Evolutionary conservation across 2,113 vertebrate species (phyloP), one percentile per base, ranked within the genome.

Genomic region (Himantopus leucocephalus): DNA sequence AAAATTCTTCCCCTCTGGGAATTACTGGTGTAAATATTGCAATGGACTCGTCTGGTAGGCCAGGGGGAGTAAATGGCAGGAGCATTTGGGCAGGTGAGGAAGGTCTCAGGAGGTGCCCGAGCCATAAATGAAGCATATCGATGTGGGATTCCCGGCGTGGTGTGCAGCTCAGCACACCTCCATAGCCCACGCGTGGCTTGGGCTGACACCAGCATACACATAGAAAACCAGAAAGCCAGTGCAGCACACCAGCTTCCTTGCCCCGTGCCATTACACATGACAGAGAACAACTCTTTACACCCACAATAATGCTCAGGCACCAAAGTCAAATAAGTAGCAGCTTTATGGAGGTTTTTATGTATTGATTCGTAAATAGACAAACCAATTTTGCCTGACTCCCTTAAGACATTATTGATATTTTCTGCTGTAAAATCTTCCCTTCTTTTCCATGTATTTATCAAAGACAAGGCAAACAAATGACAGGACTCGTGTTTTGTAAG

Each of bases 351-450:
- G 87, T 72, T 87, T 96, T 95, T 66, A 73, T 47, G 88, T 90
- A 96, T 94, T 84, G 96, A 96, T 97, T 94, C 94, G 88, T 92
- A 94, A 95, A 97, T 77, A 94, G 29, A 12, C 93, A 96, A 97
- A 72, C 41, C 79, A 88, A 63, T 93, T 96, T 73, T 78, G 22
- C 29, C 55, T 82, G 67, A 19, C 89, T 87, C 45, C 70, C 84
- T 78, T 62, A 66, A 95, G 92, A 91, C 34, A 34, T 77, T 76
- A 96, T 90, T 87, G 93, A 97, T 94, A 75, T 95, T 91, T 88
- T 92, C 74, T 90, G 62, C 89, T 85, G 68, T 85, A 91, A 97
- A 90, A 41, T 60, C 48, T 82, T 86, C 35, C 56, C 48, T 64
- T 87, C 43, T 84, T 72, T 67, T 62, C 20, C 62, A 73, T 3